These are phyloP conservation scores for Neria commutata DNA, from an alignment of 2,888 invertebrate genomes.

Conservation along the genomic window DNA sequence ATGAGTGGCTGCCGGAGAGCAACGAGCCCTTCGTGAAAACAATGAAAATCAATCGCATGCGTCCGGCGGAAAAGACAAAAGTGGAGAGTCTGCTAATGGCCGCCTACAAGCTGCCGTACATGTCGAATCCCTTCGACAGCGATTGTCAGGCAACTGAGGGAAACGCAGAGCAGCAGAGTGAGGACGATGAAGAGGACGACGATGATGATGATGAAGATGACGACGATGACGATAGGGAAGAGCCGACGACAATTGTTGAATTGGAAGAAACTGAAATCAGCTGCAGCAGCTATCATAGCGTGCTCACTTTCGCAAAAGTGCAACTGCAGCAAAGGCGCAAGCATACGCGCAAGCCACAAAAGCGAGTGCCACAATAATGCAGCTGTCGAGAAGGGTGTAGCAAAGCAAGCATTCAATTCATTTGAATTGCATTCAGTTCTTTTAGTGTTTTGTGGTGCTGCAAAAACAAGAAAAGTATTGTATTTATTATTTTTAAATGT, in stretches of 20 bases:
- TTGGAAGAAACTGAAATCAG: conserved; percentile 37
- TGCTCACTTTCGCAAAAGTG: conserved; percentile 50
- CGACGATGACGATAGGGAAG: conserved; percentile 37
- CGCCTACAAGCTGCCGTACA: conserved; percentile 56
- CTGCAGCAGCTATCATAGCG: conserved; percentile 52
- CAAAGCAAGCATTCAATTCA: too few species aligned
- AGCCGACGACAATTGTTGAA: conserved; percentile 38
- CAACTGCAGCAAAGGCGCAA: conserved; percentile 57
- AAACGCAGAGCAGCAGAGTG: not conserved
- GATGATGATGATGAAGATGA: conserved; percentile 39
- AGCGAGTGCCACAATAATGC: conserved; percentile 20
- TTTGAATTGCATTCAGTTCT: too few species aligned
- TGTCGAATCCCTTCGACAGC: conserved; percentile 52
- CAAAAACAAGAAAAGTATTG: too few species aligned
- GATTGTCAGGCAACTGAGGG: conserved; percentile 28
- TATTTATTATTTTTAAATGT: too few species aligned
- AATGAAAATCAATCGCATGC: conserved; percentile 61
- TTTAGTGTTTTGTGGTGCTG: too few species aligned
- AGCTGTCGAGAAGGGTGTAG: too few species aligned
- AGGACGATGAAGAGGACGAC: conserved; percentile 21
- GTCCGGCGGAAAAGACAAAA: conserved; percentile 54
- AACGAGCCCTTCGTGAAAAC: conserved; percentile 70
- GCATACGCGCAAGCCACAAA: conserved; percentile 59
- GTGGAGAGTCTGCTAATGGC: conserved; percentile 54
- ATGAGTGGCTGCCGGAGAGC: conserved; percentile 84